These are phyloP conservation scores for Thyatira batis DNA, from an alignment of 2,888 invertebrate species.

Conservation along the genomic window DNA sequence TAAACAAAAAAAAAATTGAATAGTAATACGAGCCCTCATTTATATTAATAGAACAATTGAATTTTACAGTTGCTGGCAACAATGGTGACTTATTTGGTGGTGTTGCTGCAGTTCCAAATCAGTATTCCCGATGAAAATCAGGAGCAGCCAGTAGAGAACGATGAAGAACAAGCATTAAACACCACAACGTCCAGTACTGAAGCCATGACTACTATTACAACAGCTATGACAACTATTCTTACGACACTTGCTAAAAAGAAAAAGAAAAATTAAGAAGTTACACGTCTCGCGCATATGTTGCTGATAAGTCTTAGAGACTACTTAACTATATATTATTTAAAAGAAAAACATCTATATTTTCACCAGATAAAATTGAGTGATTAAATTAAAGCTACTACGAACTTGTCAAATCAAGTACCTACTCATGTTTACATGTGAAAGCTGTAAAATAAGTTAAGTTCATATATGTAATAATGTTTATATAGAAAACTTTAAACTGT, in stretches of 20 bases:
- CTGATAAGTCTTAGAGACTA: no score
- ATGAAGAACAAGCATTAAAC: slow-evolving; percentile 29
- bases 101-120: slow-evolving; percentile 88
- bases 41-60: background rate
- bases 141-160: slow-evolving; percentile 16
- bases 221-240: slow-evolving; percentile 48
- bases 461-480: no score
- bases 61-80: slow-evolving; percentile 84
- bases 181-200: slow-evolving; percentile 39
- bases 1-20: background rate
- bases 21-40: background rate
- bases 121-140: slow-evolving; percentile 85
- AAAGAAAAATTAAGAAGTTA: slow-evolving; percentile 48
- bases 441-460: no score
- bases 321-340: no score
- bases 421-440: no score
- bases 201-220: slow-evolving; percentile 40
- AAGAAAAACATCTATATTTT: no score
- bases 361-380: no score
- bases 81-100: slow-evolving; percentile 89
- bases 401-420: no score
- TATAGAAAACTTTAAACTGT: no score
- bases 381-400: no score
- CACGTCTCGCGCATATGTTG: background rate
- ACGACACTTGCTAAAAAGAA: slow-evolving; percentile 67